phyloP scores from a whole-genome alignment of 2,113 vertebrate species.

The Cromileptes altivelis region DNA sequence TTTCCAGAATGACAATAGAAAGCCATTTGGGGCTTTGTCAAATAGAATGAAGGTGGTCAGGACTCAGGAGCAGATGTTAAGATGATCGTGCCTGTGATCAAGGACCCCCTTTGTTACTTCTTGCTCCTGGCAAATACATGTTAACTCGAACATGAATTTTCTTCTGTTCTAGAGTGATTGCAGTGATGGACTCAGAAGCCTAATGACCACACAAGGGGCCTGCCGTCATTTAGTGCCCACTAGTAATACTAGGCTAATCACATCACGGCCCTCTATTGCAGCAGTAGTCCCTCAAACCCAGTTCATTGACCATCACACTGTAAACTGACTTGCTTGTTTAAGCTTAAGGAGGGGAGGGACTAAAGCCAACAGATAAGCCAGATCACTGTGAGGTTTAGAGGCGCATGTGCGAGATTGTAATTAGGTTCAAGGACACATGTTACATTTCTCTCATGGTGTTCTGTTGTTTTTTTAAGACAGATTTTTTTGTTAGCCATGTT shows the following conservation, averaged over 20 bases:
- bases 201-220: background rate
- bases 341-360: slow-evolving; percentile 79
- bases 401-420: slow-evolving; percentile 78
- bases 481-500: background rate
- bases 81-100: slow-evolving; percentile 5
- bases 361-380: slow-evolving; percentile 83
- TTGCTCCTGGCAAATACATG: background rate
- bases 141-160: background rate
- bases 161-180: background rate
- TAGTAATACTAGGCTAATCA: slow-evolving; percentile 41
- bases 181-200: slow-evolving; percentile 6
- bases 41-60: slow-evolving; percentile 13
- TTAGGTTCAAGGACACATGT: slow-evolving; percentile 84
- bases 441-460: slow-evolving; percentile 64
- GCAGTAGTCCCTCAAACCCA: slow-evolving; percentile 47
- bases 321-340: slow-evolving; percentile 77
- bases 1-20: background rate
- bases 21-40: background rate
- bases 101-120: background rate
- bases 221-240: slow-evolving; percentile 25
- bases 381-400: slow-evolving; percentile 74
- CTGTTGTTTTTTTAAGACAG: slow-evolving; percentile 19
- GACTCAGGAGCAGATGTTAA: background rate
- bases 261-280: slow-evolving; percentile 14
- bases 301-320: slow-evolving; percentile 76